These are phyloP conservation scores for Chrysolina oricalcia DNA, from an alignment of 2,888 invertebrate species.

Conservation along the genomic window DNA sequence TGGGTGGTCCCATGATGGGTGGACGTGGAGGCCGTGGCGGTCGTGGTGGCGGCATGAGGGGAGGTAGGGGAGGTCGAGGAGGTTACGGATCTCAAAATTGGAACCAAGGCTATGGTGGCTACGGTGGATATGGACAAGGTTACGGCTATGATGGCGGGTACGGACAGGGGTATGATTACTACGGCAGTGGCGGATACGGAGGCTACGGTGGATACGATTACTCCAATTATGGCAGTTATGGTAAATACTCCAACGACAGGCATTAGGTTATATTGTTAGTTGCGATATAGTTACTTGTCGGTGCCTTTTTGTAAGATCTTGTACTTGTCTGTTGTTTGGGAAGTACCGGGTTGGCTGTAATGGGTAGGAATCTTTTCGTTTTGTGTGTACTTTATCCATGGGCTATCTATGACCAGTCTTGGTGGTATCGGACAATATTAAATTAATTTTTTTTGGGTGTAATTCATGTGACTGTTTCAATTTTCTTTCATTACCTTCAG, in stretches of 20 bases:
- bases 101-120: constrained; percentile 78
- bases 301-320: constrained; percentile 40
- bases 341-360: constrained; percentile 36
- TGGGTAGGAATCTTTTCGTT: constrained; percentile 1
- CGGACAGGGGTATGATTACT: constrained; percentile 83
- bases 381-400: not conserved
- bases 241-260: constrained; percentile 77
- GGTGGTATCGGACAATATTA: not conserved
- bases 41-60: constrained; percentile 80
- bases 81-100: constrained; percentile 78
- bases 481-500: constrained; percentile 30
- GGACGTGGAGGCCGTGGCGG: constrained; percentile 81
- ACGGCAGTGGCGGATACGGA: constrained; percentile 85
- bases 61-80: constrained; percentile 79
- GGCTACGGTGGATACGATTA: constrained; percentile 88
- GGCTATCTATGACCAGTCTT: not conserved
- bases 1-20: constrained; percentile 70
- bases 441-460: not conserved
- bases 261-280: constrained; percentile 43
- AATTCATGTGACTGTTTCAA: not conserved
- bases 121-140: constrained; percentile 56
- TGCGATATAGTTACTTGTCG: not conserved
- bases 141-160: constrained; percentile 81
- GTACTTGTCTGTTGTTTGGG: constrained; percentile 35
- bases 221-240: constrained; percentile 87